These are phyloP conservation scores for Bombycilla garrulus DNA, from an alignment of 2,113 vertebrate species.

Conservation along the genomic window DNA sequence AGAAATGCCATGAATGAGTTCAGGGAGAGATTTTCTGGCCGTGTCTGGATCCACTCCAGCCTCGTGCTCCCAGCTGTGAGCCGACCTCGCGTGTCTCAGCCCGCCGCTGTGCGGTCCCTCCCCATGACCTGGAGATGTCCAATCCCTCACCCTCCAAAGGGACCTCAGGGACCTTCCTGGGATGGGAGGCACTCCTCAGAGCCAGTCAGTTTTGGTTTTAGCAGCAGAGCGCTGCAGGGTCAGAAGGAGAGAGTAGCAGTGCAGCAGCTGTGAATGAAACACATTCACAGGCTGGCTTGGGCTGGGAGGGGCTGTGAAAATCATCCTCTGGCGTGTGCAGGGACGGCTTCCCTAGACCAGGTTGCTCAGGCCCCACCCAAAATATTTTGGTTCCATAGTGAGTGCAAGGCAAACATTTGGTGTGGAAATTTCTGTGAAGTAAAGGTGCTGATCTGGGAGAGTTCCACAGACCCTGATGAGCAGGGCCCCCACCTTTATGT, in stretches of 20 bases:
- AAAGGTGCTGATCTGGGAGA: background rate
- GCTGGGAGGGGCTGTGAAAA: background rate
- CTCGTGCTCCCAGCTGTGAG: background rate
- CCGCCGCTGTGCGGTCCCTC: background rate
- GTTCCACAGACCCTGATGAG: background rate
- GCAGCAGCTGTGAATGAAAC: background rate
- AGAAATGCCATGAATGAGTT: background rate
- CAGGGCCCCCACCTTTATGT: background rate
- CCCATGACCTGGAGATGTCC: fast-evolving
- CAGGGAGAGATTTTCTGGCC: background rate
- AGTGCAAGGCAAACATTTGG: background rate
- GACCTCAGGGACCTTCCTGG: background rate
- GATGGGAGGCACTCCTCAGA: background rate
- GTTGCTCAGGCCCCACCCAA: background rate
- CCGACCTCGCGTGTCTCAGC: background rate
- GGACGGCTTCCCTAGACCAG: background rate
- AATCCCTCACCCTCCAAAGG: background rate
- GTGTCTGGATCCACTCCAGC: background rate
- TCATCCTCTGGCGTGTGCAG: background rate
- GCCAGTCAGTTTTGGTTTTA: background rate
- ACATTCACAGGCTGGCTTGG: background rate
- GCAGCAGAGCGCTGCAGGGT: background rate
- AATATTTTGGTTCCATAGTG: fast-evolving
- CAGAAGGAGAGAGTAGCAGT: background rate
- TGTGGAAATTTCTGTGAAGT: background rate